Base-by-base conservation (phyloP, 1,140 invertebrate species). In the Caenorhabditis latens region DNA sequence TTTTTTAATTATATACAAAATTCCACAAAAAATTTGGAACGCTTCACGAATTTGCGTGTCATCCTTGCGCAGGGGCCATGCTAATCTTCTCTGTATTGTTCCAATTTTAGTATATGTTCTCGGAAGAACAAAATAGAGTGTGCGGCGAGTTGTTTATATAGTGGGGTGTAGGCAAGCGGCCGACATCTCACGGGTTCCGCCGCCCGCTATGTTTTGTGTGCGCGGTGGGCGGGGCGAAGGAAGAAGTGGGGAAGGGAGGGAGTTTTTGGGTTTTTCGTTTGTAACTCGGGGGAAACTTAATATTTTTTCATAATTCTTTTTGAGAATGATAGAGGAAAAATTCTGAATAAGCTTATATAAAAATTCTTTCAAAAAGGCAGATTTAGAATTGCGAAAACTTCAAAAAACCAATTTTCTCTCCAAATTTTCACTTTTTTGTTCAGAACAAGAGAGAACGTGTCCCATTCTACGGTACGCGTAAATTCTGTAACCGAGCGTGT, bases 31-130 rank as follows among this genome's bases (percentile, higher is more conserved):
- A 83, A 75, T 90, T 86, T 95, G 95, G 95, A 95, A 95, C 95
- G 95, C 95, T 95, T 95, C 95, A 95, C 95, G 95, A 95, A 95
- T 96, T 96, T 96, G 95, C 95, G 95, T 95, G 95, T 96, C 95
- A 96, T 96, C 95, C 95, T 96, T 96, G 95, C 95, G 95, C 95
- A 96, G 95, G 95, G 95, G 95, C 95, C 95, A 96, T 96, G 95
- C 95, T 96, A 96, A 96, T 96, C 95, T 96, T 96, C 95, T 96
- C 95, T 95, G 95, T 95, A 96, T 96, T 95, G 95, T 96, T 96
- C 95, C 95, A 94, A 94, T 94, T 94, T 94, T 94, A 93, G 85
- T 85, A 85, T 85, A 85, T 85, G 84, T 85, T 58, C 57, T 58
- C 57, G 57, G 57, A 58, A 58, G 57, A 58, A 58, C 57, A 8